Conservation (phyloP, 2,888 invertebrate genomes). For the Coecobrya sp. region DNA sequence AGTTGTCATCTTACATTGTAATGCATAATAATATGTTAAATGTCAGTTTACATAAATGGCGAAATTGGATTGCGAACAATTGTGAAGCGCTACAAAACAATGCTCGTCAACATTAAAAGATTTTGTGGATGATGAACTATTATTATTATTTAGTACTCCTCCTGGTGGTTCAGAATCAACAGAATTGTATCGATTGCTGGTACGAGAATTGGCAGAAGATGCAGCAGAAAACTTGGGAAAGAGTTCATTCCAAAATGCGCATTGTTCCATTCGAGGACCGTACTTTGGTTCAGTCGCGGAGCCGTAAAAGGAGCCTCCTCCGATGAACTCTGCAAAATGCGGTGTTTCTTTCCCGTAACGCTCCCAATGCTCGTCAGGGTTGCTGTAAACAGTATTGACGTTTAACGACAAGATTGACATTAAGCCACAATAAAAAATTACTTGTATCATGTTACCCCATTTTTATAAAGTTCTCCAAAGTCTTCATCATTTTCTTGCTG, state of each 20-base stretch:
- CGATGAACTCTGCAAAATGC: slow-evolving; percentile 60
- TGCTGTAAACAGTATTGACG: slow-evolving; percentile 26
- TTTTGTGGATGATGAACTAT: background rate
- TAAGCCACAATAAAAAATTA: background rate
- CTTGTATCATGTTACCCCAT: slow-evolving; percentile 49
- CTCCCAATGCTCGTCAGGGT: slow-evolving; percentile 70
- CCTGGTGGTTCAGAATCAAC: background rate
- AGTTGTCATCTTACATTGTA: background rate
- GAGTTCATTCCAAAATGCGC: slow-evolving; percentile 81
- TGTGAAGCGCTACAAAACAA: slow-evolving; percentile 41
- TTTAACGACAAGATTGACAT: background rate
- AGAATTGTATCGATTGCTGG: background rate
- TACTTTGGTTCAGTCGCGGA: background rate
- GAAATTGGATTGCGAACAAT: slow-evolving; percentile 43
- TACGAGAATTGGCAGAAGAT: background rate
- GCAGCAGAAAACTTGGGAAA: slow-evolving; percentile 53
- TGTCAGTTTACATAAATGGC: slow-evolving; percentile 39
- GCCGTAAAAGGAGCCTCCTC: slow-evolving; percentile 43
- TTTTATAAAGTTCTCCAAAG: slow-evolving; percentile 65
- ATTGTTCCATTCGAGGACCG: slow-evolving; percentile 73
- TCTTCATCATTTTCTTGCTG: slow-evolving; percentile 62
- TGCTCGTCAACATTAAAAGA: slow-evolving; percentile 12
- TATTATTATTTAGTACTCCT: background rate
- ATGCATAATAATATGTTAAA: background rate
- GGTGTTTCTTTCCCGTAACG: slow-evolving; percentile 74